phyloP scores from a whole-genome alignment of 1,140 invertebrate species.

The Hypsibius dujardini region DNA sequence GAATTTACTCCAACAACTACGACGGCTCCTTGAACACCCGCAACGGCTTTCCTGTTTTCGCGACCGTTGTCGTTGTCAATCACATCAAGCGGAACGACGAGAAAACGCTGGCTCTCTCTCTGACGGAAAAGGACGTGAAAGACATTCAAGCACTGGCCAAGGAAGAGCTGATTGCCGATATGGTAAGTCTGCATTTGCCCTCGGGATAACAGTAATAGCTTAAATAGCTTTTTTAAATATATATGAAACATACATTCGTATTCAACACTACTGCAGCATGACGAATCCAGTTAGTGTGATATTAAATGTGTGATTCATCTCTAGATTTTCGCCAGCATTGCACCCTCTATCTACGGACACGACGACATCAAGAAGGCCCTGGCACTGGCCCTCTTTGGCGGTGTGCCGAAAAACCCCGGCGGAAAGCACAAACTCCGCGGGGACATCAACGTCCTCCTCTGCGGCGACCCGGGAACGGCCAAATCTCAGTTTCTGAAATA shows the following conservation, averaged over 20 bases:
- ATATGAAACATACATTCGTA: too few species aligned
- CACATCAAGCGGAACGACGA: conserved; percentile 82
- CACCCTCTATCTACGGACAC: conserved; percentile 94
- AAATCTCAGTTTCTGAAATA: conserved; percentile 96
- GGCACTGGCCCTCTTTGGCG: conserved; percentile 82
- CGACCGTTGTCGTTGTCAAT: conserved; percentile 91
- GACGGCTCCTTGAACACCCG: conserved; percentile 88
- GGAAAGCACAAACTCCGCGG: conserved; percentile 83
- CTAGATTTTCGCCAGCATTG: conserved; percentile 72
- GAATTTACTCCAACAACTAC: conserved; percentile 92
- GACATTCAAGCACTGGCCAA: conserved; percentile 68
- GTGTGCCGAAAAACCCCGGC: conserved; percentile 89
- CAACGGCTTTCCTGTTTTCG: conserved; percentile 86
- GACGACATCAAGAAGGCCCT: conserved; percentile 85
- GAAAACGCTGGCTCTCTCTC: conserved; percentile 49
- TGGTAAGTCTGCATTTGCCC: conserved; percentile 39
- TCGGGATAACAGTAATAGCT: too few species aligned
- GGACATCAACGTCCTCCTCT: conserved; percentile 88
- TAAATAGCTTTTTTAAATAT: too few species aligned
- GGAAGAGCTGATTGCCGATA: conserved; percentile 75
- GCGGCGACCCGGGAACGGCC: conserved; percentile 94
- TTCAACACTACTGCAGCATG: too few species aligned
- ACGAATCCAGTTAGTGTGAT: too few species aligned
- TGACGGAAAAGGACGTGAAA: conserved; percentile 90
- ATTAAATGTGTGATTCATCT: too few species aligned